A percentile compares a stretch with the other conserved stretches of the same genome.
Conservation (phyloP, 1,140 invertebrate species). For the Trissolcus basalis region DNA sequence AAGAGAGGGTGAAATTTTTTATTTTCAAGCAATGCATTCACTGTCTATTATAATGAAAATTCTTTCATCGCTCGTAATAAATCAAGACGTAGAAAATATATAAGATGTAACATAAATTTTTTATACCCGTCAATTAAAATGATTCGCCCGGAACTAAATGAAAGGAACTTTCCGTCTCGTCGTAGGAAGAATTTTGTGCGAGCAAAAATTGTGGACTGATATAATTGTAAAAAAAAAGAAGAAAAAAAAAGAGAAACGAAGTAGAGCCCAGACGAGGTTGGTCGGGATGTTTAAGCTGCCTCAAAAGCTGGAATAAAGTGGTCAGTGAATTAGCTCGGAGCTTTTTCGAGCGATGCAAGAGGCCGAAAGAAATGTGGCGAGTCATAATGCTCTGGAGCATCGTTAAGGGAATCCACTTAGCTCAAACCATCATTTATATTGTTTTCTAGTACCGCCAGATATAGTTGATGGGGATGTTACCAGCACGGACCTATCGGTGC, state of each 20-base stretch:
- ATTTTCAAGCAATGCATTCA: too few relatives aligned
- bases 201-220: background rate
- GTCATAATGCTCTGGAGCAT: conserved; percentile 46
- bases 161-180: background rate
- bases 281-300: conserved; percentile 22
- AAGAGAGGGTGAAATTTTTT: too few relatives aligned
- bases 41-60: too few relatives aligned
- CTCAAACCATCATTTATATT: conserved; percentile 48
- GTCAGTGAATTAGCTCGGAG: conserved; percentile 26
- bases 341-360: conserved; percentile 20
- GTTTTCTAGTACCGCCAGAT: conserved; percentile 82
- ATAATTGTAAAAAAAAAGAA: conserved; percentile 37
- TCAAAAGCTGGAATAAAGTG: conserved; percentile 38
- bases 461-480: conserved; percentile 83
- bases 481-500: conserved; percentile 83
- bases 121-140: conserved; percentile 15
- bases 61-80: too few relatives aligned
- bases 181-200: too few relatives aligned
- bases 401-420: conserved; percentile 50
- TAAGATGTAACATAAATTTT: too few relatives aligned
- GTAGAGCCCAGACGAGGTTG: conserved; percentile 1
- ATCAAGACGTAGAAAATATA: too few relatives aligned
- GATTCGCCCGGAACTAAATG: background rate
- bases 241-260: too few relatives aligned
- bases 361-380: conserved; percentile 43